Base-by-base conservation (phyloP, 2,888 invertebrate species). In the Dynastes hyllus region DNA sequence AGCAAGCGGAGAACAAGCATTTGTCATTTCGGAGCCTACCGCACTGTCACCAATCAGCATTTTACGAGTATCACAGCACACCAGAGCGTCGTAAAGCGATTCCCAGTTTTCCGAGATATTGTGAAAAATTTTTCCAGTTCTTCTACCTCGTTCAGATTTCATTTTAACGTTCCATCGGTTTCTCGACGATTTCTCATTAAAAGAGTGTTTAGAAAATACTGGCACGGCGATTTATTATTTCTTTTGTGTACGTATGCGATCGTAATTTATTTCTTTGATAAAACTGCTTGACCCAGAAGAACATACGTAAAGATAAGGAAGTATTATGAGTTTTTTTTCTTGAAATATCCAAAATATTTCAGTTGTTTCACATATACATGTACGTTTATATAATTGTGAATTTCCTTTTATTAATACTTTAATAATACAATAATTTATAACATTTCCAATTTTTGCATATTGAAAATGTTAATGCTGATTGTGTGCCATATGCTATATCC, bases 41-140 rank as follows among this genome's bases (percentile, higher is more conserved):
- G 84, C 83, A 82, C 85, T 85, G 87, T 86, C 87, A 85, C 86
- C 87, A 87, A 87, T 87, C 87, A 87, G 85, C 87, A 86, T 87
- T 87, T 87, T 87, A 87, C 87, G 87, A 87, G 85, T 85, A 82
- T 81, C 86, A 87, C 86, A 84, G 85, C 86, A 85, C 87, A 84
- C 87, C 79, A 81, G 87, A 86, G 87, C 84, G 84, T 85, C 84
- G 85, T 87, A 87, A 87, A 87, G 85, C 87, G 86, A 87, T 87
- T 87, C 83, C 84, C 71, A 71, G 71, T 58, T 71, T 58, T 71
- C 71, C 71, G 58, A 55, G 71, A 71, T 71, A 71, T 58, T 58
- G 71, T 71, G 71, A 71, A 71, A 71, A 71, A 71, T 71, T 71
- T 67, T 71, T 71, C 71, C 71, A 40, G 55, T 53, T 40, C 40